Evolutionary conservation across 2,888 invertebrate genomes (phyloP), one percentile per base, ranked within the genome.

Genomic region (Sesia bembeciformis): DNA sequence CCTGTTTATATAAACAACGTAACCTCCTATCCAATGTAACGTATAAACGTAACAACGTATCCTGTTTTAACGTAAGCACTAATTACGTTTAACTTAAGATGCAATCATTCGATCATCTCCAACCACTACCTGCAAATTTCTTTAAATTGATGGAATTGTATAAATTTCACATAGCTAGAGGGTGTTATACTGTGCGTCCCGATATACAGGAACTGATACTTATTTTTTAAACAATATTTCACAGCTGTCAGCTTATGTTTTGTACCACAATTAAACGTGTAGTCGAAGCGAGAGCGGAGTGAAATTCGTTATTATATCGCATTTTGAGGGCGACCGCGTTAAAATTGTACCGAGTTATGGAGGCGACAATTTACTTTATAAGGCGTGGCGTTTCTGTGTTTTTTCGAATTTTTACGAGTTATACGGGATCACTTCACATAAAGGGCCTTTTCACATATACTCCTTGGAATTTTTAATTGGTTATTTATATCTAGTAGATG

Each of bases 251-350:
- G 55, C 61, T 63, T 56, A 39, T 65, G 39, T 58, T 64, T 69
- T 68, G 57, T 23, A 59, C 73, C 65, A 58, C 56, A 63, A 57
- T 52, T 57, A 57, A 58, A 63, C 59, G 64, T 65, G 70, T 64
- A 68, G 70, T 67, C 68, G 67, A 64, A 72, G 63, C 62, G 62
- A 69, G 68, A 65, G 72, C 70, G 66, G 66, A 72, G 74, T 72
- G 63, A 83, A 82, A 80, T 84, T 83, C 75, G 78, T 84, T 78
- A 84, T 83, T 71, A 81, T 77, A 81, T 73, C 72, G 78, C 76
- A 78, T 76, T 79, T 56, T 72, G 71, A 74, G 71, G 65, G 60
- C 66, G 62, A 65, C 68, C 65, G 65, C 68, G 74, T 70, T 78
- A 71, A 80, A 82, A 82, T 77, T 75, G 76, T 70, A 70, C 73